Evolutionary conservation across 2,888 invertebrate species (phyloP).

Genomic region (Spilarctia lutea): DNA sequence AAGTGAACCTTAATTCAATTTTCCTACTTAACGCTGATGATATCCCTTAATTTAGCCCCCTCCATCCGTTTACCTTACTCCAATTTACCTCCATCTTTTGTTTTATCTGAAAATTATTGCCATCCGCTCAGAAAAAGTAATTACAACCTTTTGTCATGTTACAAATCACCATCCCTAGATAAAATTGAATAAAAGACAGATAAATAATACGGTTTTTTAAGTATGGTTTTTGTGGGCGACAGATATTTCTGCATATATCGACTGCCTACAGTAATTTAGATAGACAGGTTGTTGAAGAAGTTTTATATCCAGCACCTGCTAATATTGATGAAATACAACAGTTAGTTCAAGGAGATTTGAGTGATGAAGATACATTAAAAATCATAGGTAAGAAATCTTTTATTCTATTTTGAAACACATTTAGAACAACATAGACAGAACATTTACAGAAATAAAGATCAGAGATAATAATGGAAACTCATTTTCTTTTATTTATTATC

Average conservation of each 20-base stretch:
- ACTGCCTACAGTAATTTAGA: constrained; percentile 64
- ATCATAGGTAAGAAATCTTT: constrained; percentile 53
- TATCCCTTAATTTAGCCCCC: background rate
- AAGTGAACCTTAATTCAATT: too few relatives aligned
- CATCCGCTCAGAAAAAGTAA: background rate
- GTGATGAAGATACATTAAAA: constrained; percentile 41
- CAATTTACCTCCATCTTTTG: background rate
- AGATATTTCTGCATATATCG: constrained; percentile 67
- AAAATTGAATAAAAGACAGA: background rate
- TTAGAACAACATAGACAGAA: too few relatives aligned
- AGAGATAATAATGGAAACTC: too few relatives aligned
- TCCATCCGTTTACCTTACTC: background rate
- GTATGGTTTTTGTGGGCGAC: background rate
- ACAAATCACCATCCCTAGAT: background rate
- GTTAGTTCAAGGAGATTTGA: constrained; percentile 42
- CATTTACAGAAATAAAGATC: too few relatives aligned
- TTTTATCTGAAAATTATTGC: background rate
- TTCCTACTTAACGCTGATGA: too few relatives aligned
- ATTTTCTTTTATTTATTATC: too few relatives aligned
- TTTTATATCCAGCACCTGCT: constrained; percentile 62
- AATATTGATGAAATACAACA: constrained; percentile 65
- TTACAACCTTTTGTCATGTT: background rate
- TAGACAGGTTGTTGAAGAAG: constrained; percentile 56
- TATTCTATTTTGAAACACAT: too few relatives aligned
- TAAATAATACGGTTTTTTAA: background rate